phyloP scores from a whole-genome alignment of 2,797 vertebrate species.

The Sebastes steindachneri region DNA sequence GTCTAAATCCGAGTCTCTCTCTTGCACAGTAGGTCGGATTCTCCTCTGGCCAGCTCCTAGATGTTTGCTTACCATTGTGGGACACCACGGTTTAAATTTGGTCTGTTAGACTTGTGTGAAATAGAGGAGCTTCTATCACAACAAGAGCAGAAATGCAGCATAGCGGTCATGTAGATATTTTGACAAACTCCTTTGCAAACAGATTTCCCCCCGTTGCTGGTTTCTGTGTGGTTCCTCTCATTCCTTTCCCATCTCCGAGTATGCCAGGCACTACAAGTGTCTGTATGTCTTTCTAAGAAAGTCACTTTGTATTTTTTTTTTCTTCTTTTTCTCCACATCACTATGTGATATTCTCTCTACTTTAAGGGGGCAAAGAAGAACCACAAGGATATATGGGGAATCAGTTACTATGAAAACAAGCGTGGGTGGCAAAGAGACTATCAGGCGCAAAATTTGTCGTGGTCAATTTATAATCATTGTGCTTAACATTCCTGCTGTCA shows the following conservation, averaged over 20 bases:
- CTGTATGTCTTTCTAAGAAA: not conserved
- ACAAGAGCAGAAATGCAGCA: slow-evolving; percentile 49
- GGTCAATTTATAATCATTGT: not conserved
- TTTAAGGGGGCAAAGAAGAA: slow-evolving; percentile 2
- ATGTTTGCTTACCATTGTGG: slow-evolving; percentile 73
- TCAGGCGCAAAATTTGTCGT: not conserved
- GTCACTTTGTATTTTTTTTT: not conserved
- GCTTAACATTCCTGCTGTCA: not conserved
- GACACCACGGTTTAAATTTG: slow-evolving; percentile 70
- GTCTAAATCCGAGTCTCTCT: not conserved
- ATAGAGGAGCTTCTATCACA: slow-evolving; percentile 63
- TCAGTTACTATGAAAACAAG: not conserved
- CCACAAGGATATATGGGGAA: not conserved
- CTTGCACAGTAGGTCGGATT: slow-evolving; percentile 53
- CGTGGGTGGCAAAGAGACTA: slow-evolving; percentile 1
- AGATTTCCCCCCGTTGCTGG: slow-evolving; percentile 55
- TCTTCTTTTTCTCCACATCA: not conserved
- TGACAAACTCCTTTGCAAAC: slow-evolving; percentile 56
- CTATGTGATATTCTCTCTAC: not conserved
- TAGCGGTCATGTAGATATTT: slow-evolving; percentile 49
- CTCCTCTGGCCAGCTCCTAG: slow-evolving; percentile 38
- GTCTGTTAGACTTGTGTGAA: slow-evolving; percentile 55
- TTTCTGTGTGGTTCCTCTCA: slow-evolving; percentile 41
- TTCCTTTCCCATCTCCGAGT: slow-evolving; percentile 7
- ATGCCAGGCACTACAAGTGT: not conserved